phyloP scores from a whole-genome alignment of 2,797 vertebrate species.

The Coccyzus lansbergi region DNA sequence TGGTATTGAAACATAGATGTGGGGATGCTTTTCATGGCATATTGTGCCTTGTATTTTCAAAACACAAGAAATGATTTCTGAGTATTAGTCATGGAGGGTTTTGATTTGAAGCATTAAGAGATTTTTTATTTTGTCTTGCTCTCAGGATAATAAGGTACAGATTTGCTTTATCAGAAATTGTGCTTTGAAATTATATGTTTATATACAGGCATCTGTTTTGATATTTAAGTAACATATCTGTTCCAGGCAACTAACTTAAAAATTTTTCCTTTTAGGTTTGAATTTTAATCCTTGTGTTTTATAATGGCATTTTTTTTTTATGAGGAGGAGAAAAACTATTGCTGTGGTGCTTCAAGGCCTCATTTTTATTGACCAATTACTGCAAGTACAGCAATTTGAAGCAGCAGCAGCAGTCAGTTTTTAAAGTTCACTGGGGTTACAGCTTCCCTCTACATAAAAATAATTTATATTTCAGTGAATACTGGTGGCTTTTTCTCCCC shows the following conservation, averaged over 20 bases:
- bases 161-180: neutral
- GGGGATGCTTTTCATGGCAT: neutral
- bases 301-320: neutral
- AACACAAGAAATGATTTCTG: neutral
- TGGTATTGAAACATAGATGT: neutral
- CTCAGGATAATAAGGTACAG: neutral
- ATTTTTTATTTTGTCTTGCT: neutral
- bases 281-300: constrained; percentile 1
- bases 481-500: neutral
- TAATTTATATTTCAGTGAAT: neutral
- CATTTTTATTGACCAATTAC: constrained; percentile 36
- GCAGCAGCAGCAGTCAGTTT: neutral
- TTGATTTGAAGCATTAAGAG: neutral
- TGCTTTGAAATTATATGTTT: neutral
- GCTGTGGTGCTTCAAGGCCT: neutral
- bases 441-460: neutral
- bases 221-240: neutral
- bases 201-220: neutral
- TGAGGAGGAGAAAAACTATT: neutral
- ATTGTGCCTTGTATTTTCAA: neutral
- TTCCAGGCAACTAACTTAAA: neutral
- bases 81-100: neutral
- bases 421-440: constrained; percentile 41
- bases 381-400: neutral
- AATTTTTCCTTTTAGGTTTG: neutral